Percentiles rank a stretch among this genome's conserved stretches.
Conservation (phyloP, 2,888 invertebrate species). For the Folsomia candida region DNA sequence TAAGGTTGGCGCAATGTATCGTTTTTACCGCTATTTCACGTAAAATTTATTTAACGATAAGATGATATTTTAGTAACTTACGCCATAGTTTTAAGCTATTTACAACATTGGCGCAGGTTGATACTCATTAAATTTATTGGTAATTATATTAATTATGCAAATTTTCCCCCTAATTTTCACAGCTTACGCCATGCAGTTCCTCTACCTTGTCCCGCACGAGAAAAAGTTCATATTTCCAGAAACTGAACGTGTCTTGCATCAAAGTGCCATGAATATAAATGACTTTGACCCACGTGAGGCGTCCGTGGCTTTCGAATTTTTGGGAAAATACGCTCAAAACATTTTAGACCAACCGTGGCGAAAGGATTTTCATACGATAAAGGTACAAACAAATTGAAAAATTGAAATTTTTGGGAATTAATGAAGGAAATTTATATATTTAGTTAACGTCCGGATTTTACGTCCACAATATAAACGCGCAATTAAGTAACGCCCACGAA, state of each 20-base stretch:
- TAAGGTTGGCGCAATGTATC: neutral
- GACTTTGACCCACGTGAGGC: conserved; percentile 80
- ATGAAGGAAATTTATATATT: conserved; percentile 18
- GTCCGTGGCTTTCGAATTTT: conserved; percentile 76
- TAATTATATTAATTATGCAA: too few relatives aligned
- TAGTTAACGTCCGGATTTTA: conserved; percentile 84
- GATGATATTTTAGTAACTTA: too few relatives aligned
- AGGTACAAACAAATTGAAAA: conserved; percentile 58
- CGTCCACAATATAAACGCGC: conserved; percentile 80
- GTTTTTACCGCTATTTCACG: neutral
- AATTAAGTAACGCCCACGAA: conserved; percentile 72
- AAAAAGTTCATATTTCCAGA: conserved; percentile 74
- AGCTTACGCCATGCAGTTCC: conserved; percentile 75
- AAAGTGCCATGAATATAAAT: conserved; percentile 66
- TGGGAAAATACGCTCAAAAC: conserved; percentile 82
- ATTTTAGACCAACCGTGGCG: conserved; percentile 84
- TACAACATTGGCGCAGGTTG: neutral
- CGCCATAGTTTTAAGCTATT: neutral
- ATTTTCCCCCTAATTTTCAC: neutral
- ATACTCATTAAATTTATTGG: neutral
- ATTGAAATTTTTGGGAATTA: neutral
- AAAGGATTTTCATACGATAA: conserved; percentile 76
- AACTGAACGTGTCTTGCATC: conserved; percentile 72
- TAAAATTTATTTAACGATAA: too few relatives aligned
- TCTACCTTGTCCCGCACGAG: conserved; percentile 73